Evolutionary conservation across 2,797 vertebrate genomes (phyloP).

Genomic region (Siniperca scherzeri): DNA sequence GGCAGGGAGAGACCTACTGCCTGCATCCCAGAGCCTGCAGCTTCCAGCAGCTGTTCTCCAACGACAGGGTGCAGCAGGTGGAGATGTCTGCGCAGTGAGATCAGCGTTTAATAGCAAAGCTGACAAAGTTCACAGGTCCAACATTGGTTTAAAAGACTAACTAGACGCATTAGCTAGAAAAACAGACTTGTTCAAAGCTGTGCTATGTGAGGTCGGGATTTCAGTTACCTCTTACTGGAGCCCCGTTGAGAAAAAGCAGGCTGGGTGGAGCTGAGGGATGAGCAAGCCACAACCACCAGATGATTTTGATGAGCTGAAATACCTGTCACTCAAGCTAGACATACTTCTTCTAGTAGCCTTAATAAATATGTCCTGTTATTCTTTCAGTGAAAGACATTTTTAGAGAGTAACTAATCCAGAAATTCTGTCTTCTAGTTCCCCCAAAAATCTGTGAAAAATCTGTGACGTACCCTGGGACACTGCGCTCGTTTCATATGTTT

Average conservation of each 20-base stretch:
- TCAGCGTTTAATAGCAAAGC: slow-evolving; percentile 4
- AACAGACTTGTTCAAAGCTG: not conserved
- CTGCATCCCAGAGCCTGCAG: slow-evolving; percentile 20
- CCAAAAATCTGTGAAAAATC: no score
- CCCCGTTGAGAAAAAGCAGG: not conserved
- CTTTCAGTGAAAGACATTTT: no score
- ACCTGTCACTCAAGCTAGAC: no score
- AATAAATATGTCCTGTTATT: no score
- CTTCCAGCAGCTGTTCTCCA: slow-evolving; percentile 16
- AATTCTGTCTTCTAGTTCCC: no score
- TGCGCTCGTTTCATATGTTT: no score
- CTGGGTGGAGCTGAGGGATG: not conserved
- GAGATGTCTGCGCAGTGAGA: not conserved
- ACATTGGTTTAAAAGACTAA: not conserved
- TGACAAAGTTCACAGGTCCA: slow-evolving; percentile 32
- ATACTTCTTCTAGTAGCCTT: no score
- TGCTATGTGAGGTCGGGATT: not conserved
- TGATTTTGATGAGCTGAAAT: no score
- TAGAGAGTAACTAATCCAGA: no score
- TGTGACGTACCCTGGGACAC: no score
- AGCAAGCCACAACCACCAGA: not conserved
- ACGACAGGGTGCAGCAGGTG: slow-evolving; percentile 14
- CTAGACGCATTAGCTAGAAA: not conserved
- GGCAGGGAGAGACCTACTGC: slow-evolving; percentile 13
- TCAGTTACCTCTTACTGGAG: not conserved